A percentile compares a stretch with the other conserved stretches of the same genome.
Evolutionary conservation across 2,888 invertebrate genomes (phyloP).

Genomic region (Campaea margaritaria): DNA sequence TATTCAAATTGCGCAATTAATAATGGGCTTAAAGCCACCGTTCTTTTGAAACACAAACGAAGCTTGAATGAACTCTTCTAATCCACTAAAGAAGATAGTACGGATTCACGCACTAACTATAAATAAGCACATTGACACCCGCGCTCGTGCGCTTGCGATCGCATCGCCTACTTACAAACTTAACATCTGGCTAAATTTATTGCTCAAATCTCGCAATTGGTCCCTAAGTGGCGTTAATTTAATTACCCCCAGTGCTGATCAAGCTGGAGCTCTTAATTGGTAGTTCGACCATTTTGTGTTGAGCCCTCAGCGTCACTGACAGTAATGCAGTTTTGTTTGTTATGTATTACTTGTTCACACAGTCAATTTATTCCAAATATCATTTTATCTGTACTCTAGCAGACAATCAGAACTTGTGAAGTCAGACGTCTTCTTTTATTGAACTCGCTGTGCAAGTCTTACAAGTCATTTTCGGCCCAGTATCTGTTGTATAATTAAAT

Average conservation of each 20-base stretch:
- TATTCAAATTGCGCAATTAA: no score
- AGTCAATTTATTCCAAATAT: no score
- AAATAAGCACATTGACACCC: constrained; percentile 52
- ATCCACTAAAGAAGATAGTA: no score
- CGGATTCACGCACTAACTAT: constrained; percentile 28
- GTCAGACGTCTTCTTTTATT: no score
- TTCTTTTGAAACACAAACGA: background rate
- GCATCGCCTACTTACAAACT: constrained; percentile 33
- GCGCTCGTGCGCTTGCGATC: constrained; percentile 32
- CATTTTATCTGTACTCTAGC: no score
- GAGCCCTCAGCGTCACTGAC: constrained; percentile 2
- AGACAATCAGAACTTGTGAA: no score
- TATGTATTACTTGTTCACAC: no score
- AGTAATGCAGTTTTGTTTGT: no score
- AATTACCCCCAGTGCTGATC: constrained; percentile 63
- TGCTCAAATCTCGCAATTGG: constrained; percentile 78
- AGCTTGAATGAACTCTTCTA: background rate
- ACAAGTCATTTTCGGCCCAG: no score
- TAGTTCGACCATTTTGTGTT: constrained; percentile 22
- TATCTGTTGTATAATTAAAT: no score
- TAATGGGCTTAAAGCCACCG: background rate
- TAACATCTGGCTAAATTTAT: constrained; percentile 68
- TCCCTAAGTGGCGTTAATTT: constrained; percentile 77
- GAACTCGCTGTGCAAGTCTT: no score
- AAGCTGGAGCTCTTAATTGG: constrained; percentile 56